Percentiles rank a stretch among this genome's conserved stretches.
phyloP scores from a whole-genome alignment of 2,113 vertebrate species.

The Cottus gobio region DNA sequence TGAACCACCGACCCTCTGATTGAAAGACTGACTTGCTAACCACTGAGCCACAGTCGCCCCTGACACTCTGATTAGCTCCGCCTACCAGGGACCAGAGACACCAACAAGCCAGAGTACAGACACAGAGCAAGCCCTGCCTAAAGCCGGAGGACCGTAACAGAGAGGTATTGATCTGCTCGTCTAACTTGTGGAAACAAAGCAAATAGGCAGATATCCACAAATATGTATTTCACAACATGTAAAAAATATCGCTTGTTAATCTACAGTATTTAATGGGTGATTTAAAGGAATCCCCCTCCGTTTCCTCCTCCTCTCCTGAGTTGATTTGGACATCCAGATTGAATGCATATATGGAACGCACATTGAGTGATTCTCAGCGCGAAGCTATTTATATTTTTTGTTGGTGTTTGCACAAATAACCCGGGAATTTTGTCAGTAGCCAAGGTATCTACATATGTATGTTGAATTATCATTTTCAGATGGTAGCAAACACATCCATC shows the following conservation, averaged over 20 bases:
- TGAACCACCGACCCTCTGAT: no score
- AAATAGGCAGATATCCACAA: no score
- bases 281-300: neutral
- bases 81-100: no score
- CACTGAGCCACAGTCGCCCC: no score
- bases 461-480: constrained; percentile 7
- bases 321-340: neutral
- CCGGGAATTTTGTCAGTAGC: neutral
- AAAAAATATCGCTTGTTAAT: neutral
- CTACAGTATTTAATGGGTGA: neutral
- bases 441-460: constrained; percentile 3
- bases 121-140: no score
- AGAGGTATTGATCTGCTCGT: neutral
- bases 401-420: neutral
- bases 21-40: no score
- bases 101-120: no score
- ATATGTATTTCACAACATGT: no score
- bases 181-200: no score
- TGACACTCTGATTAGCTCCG: no score
- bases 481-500: neutral
- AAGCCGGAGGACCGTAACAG: no score
- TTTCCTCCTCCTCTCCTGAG: neutral
- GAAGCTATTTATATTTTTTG: neutral
- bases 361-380: neutral
- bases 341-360: neutral